These are phyloP conservation scores for Zhuqinia jingwanae DNA, from an alignment of 2,888 invertebrate species.

Conservation along the genomic window DNA sequence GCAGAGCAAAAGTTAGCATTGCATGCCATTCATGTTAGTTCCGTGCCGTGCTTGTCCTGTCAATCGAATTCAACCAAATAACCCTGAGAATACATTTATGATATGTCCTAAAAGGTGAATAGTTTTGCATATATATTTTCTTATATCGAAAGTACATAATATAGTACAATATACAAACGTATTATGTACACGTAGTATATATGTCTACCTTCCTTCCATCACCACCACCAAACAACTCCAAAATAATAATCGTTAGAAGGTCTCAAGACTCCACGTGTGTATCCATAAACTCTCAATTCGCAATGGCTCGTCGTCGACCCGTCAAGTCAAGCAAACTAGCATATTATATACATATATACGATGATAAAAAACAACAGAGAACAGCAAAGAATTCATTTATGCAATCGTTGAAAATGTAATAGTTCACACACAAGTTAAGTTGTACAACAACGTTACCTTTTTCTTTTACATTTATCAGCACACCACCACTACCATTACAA, in stretches of 20 bases:
- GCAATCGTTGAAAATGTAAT: conserved; percentile 17
- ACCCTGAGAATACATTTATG: conserved; percentile 46
- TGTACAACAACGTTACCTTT: conserved; percentile 33
- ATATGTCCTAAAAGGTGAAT: not conserved
- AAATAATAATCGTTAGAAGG: conserved; percentile 49
- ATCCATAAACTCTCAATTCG: conserved; percentile 32
- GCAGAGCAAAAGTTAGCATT: conserved; percentile 3
- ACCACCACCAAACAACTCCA: conserved; percentile 38
- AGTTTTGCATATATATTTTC: no score
- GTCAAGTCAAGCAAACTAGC: not conserved
- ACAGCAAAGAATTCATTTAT: not conserved
- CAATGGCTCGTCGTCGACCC: conserved; percentile 11
- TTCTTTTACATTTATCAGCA: not conserved
- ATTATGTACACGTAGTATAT: not conserved
- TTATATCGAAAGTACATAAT: no score
- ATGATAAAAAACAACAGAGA: not conserved
- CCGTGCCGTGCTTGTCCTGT: conserved; percentile 11
- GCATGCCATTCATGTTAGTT: not conserved
- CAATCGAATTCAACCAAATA: conserved; percentile 44
- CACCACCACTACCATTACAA: not conserved
- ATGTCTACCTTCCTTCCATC: conserved; percentile 23
- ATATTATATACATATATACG: not conserved
- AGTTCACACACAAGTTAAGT: conserved; percentile 24
- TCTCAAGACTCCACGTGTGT: conserved; percentile 60
- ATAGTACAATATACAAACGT: not conserved